These are phyloP conservation scores for Mycalesis mineus DNA, from an alignment of 2,888 invertebrate genomes.

Conservation along the genomic window DNA sequence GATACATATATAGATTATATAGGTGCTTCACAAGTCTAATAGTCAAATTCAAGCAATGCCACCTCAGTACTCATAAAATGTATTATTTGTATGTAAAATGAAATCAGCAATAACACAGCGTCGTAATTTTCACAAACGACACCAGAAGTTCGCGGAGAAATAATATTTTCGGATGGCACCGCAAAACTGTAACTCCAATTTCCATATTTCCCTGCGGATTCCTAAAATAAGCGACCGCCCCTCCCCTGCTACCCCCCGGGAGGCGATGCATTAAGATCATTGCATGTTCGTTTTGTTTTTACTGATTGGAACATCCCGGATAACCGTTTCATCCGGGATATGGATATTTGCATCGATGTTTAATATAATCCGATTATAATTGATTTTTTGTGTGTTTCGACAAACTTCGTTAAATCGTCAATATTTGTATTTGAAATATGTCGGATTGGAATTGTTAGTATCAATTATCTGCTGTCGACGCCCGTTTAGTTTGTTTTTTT, in stretches of 20 bases:
- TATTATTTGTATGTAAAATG: no score
- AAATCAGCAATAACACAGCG: no score
- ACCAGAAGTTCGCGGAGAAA: not conserved
- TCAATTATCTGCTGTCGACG: not conserved
- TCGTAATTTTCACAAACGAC: not conserved
- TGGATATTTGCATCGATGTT: slow-evolving; percentile 12
- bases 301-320: slow-evolving; percentile 24
- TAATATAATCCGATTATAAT: slow-evolving; percentile 17
- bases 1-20: no score
- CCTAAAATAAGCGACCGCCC: slow-evolving; percentile 15
- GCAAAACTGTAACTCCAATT: slow-evolving; percentile 1
- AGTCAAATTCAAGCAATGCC: no score
- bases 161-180: not conserved
- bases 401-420: not conserved
- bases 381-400: slow-evolving; percentile 8
- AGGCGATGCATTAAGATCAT: slow-evolving; percentile 28
- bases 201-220: slow-evolving; percentile 20
- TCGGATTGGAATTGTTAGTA: not conserved
- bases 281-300: slow-evolving; percentile 27
- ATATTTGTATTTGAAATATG: not conserved
- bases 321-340: slow-evolving; percentile 12
- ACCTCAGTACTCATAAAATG: no score
- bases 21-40: no score
- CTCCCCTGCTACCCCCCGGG: not conserved
- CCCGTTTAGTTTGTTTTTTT: not conserved